phyloP scores from a whole-genome alignment of 2,797 vertebrate species.

The Bovichtus variegatus region DNA sequence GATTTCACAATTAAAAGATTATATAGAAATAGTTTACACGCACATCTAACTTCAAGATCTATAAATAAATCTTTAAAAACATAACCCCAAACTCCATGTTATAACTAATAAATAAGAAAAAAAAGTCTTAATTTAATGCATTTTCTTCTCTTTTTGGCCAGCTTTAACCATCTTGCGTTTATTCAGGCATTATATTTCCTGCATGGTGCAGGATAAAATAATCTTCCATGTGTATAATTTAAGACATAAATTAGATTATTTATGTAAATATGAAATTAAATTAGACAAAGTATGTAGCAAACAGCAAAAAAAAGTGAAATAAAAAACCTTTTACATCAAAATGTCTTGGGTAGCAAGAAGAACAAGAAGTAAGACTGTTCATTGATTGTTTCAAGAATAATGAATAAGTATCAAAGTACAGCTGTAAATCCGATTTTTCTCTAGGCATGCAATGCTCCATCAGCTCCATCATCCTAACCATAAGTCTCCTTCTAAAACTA shows the following conservation, averaged over 20 bases:
- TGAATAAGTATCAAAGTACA: conserved; percentile 74
- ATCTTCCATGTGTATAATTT: conserved; percentile 86
- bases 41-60: conserved; percentile 80
- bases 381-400: conserved; percentile 73
- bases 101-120: conserved; percentile 84
- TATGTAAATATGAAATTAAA: conserved; percentile 89
- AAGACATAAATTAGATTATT: conserved; percentile 89
- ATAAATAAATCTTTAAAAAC: conserved; percentile 84
- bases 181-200: conserved; percentile 74
- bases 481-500: conserved; percentile 71
- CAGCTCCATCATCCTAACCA: conserved; percentile 66
- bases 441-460: conserved; percentile 71
- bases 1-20: conserved; percentile 76
- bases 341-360: conserved; percentile 68
- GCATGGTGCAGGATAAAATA: conserved; percentile 75
- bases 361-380: conserved; percentile 61
- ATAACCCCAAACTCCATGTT: conserved; percentile 72
- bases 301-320: conserved; percentile 73
- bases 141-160: conserved; percentile 80
- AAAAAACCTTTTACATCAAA: conserved; percentile 64
- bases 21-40: conserved; percentile 77
- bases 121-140: conserved; percentile 85
- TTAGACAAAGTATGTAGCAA: conserved; percentile 81
- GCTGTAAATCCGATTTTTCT: conserved; percentile 75
- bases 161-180: conserved; percentile 77